Evolutionary conservation across 2,797 vertebrate genomes (phyloP).

Genomic region (Sebastes cheni): DNA sequence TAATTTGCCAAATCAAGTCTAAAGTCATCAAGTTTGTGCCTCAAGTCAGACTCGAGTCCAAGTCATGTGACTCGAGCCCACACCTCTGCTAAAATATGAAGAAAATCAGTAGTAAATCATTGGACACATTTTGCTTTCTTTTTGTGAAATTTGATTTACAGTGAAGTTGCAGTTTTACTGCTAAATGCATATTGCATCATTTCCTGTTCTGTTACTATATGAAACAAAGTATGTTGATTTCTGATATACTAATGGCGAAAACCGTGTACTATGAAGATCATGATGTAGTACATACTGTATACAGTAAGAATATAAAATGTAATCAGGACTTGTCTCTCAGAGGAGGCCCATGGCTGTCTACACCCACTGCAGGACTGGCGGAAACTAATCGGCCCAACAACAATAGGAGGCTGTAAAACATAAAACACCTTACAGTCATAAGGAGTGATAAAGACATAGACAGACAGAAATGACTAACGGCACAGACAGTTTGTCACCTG

Average conservation of each 20-base stretch:
- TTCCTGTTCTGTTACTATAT: background rate
- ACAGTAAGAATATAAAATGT: background rate
- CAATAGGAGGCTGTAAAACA: conserved; percentile 20
- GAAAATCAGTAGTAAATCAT: background rate
- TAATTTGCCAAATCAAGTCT: too few species aligned
- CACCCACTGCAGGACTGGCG: background rate
- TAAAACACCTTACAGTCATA: conserved; percentile 13
- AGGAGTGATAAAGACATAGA: conserved; percentile 34
- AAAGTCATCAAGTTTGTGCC: too few species aligned
- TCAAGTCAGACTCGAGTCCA: too few species aligned
- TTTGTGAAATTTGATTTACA: background rate
- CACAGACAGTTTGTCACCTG: conserved; percentile 24
- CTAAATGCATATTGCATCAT: background rate
- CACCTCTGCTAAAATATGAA: too few species aligned
- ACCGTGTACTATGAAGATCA: background rate
- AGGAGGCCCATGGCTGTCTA: background rate
- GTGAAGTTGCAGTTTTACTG: background rate
- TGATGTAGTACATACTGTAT: background rate
- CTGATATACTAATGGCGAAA: background rate
- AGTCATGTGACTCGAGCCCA: too few species aligned
- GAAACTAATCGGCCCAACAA: background rate
- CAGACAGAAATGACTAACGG: conserved; percentile 16
- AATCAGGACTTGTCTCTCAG: background rate
- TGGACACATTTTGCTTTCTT: background rate
- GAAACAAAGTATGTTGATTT: background rate